Evolutionary conservation across 2,888 invertebrate species (phyloP).

Genomic region (Parnassius glacialis): DNA sequence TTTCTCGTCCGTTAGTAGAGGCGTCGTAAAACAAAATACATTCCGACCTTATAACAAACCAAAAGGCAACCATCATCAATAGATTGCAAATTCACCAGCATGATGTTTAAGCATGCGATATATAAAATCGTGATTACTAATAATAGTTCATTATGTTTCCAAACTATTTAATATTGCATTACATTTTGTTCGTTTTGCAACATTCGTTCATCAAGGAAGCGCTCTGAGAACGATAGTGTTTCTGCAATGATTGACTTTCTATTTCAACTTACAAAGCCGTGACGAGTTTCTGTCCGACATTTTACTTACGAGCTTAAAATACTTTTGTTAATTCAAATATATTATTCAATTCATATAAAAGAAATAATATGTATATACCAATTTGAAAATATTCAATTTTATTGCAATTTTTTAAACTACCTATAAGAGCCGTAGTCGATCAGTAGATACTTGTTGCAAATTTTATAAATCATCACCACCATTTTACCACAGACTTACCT

Average conservation of each 20-base stretch:
- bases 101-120: conserved; percentile 5
- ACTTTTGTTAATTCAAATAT: neutral
- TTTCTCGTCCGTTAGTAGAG: neutral
- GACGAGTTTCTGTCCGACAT: conserved; percentile 32
- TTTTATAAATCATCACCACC: no score
- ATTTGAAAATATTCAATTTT: no score
- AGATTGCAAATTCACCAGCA: conserved; percentile 4
- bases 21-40: conserved; percentile 6
- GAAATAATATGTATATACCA: neutral
- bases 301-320: conserved; percentile 6
- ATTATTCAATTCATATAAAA: neutral
- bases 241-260: conserved; percentile 48
- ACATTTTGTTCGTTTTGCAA: conserved; percentile 22
- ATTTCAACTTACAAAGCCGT: conserved; percentile 58
- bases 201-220: conserved; percentile 14
- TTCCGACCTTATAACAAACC: conserved; percentile 5
- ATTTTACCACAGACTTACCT: no score
- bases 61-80: conserved; percentile 1
- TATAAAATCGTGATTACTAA: conserved; percentile 34
- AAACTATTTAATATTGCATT: conserved; percentile 28
- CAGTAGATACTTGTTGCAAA: no score
- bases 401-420: no score
- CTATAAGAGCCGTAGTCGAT: no score
- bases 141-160: conserved; percentile 26
- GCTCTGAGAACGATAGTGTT: conserved; percentile 21